Conservation (phyloP, 2,113 vertebrate genomes). For the Campylomormyrus tamandua region DNA sequence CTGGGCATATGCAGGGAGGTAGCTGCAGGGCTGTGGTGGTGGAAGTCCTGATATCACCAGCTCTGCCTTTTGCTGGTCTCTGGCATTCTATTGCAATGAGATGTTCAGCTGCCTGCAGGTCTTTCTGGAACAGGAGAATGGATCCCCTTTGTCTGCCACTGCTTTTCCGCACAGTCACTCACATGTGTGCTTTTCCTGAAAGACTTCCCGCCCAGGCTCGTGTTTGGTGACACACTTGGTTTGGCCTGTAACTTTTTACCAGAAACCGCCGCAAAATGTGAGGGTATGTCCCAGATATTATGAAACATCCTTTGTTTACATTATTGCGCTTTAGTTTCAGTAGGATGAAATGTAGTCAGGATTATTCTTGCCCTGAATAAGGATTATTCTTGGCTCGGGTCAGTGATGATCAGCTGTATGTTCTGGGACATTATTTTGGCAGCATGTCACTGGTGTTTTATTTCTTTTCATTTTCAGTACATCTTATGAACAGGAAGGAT, state of each 20-base stretch:
- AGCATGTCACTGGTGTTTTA: not conserved
- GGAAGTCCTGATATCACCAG: not conserved
- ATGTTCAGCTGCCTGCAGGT: slow-evolving; percentile 17
- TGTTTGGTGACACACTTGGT: not conserved
- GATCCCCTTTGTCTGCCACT: slow-evolving; percentile 29
- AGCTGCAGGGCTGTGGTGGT: not conserved
- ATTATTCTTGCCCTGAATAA: not conserved
- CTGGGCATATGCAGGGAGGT: not conserved
- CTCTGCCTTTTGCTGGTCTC: slow-evolving; percentile 48
- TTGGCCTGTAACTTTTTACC: not conserved
- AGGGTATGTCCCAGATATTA: not conserved
- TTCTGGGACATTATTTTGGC: not conserved
- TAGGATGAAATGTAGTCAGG: not conserved
- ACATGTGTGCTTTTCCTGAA: not conserved
- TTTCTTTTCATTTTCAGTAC: not conserved
- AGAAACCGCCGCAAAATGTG: not conserved
- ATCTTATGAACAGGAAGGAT: not conserved
- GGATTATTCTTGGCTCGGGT: not conserved
- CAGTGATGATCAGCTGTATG: not conserved
- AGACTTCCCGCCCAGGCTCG: not conserved
- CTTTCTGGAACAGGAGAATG: slow-evolving; percentile 57
- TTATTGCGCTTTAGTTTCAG: not conserved
- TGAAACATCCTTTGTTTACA: not conserved
- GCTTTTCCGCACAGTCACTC: not conserved
- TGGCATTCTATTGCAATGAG: slow-evolving; percentile 47